A percentile compares a stretch with the other conserved stretches of the same genome.
These are phyloP conservation scores for Premnoplex brunnescens DNA, from an alignment of 2,797 vertebrate species.

Conservation along the genomic window DNA sequence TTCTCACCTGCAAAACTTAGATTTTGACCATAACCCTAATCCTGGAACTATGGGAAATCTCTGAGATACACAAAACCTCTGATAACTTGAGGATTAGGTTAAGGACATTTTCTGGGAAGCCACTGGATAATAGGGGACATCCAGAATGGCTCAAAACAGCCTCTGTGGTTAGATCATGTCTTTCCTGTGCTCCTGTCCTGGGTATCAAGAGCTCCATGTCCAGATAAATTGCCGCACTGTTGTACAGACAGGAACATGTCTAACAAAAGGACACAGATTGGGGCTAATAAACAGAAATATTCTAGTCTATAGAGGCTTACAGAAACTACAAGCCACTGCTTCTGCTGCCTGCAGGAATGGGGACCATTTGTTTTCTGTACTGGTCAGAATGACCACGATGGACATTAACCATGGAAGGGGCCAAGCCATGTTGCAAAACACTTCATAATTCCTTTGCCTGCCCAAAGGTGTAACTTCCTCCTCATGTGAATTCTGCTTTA, in stretches of 20 bases:
- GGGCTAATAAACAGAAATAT: not conserved
- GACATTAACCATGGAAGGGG: not conserved
- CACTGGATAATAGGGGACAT: not conserved
- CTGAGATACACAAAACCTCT: not conserved
- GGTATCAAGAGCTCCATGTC: accelerated
- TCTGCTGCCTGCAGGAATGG: not conserved
- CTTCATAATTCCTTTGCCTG: not conserved
- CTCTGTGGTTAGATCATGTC: not conserved
- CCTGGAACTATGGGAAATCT: not conserved
- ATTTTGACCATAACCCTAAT: not conserved
- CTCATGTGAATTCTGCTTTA: not conserved
- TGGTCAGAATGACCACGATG: not conserved
- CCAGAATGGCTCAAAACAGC: not conserved
- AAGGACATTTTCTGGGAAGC: not conserved
- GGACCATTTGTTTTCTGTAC: not conserved
- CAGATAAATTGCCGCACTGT: not conserved
- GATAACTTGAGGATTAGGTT: not conserved
- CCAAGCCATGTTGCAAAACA: not conserved
- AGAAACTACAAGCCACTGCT: not conserved
- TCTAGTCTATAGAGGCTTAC: not conserved
- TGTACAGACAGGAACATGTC: not conserved
- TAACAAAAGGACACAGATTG: not conserved
- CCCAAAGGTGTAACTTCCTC: not conserved
- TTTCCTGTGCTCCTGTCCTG: not conserved
- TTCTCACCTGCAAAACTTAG: not conserved